A percentile compares a stretch with the other conserved stretches of the same genome.
These are phyloP conservation scores for Antrozous pallidus DNA, from an alignment of 2,797 vertebrate genomes.

Conservation along the genomic window DNA sequence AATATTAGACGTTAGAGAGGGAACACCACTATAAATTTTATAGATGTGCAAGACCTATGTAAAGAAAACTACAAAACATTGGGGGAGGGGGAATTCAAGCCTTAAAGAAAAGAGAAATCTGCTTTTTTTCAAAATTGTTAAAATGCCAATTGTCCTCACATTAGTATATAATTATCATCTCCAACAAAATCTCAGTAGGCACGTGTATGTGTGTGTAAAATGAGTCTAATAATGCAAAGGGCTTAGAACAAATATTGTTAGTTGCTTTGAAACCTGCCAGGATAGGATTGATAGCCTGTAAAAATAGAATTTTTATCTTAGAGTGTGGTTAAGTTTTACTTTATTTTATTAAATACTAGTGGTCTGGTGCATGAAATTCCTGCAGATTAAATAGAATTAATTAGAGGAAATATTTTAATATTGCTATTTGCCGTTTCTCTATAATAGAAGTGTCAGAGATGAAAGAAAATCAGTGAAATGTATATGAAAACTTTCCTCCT, in stretches of 20 bases:
- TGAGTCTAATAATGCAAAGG: background rate
- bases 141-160: background rate
- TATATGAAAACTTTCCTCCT: too few relatives aligned
- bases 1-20: background rate
- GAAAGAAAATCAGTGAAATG: too few relatives aligned
- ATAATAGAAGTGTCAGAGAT: too few relatives aligned
- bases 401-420: too few relatives aligned
- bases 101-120: background rate
- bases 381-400: too few relatives aligned
- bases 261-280: background rate
- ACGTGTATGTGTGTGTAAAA: background rate
- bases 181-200: background rate
- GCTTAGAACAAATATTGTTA: background rate
- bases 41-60: background rate
- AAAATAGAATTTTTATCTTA: background rate
- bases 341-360: too few relatives aligned
- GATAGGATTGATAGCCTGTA: background rate
- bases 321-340: background rate
- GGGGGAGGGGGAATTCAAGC: background rate
- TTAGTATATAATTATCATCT: background rate
- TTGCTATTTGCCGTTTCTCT: too few relatives aligned
- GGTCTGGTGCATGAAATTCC: too few relatives aligned
- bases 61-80: background rate
- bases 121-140: background rate
- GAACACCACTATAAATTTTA: background rate